phyloP scores from a whole-genome alignment of 2,797 vertebrate species.

The Falco cherrug region DNA sequence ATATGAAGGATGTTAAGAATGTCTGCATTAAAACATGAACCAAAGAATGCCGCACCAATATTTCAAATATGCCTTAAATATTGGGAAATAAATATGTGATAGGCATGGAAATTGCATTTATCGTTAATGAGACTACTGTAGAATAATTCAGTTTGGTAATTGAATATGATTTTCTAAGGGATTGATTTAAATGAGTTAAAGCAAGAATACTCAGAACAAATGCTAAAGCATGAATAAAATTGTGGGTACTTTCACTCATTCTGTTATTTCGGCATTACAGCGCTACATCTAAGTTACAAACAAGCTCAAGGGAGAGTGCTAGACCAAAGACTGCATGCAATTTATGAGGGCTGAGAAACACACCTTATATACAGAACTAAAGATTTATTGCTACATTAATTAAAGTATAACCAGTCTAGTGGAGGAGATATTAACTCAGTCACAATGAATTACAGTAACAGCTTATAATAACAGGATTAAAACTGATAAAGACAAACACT shows the following conservation, averaged over 20 bases:
- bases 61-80: neutral
- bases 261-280: neutral
- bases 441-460: neutral
- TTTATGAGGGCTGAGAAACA: neutral
- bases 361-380: neutral
- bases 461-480: neutral
- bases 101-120: neutral
- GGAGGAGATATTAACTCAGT: neutral
- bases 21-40: neutral
- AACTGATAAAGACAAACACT: neutral
- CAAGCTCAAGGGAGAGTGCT: neutral
- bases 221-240: neutral
- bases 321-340: neutral
- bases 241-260: neutral
- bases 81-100: neutral
- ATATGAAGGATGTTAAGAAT: conserved; percentile 13
- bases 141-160: neutral
- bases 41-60: neutral
- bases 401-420: neutral
- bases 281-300: neutral
- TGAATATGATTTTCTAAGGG: conserved; percentile 1
- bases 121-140: neutral
- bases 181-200: conserved; percentile 10
- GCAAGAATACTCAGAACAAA: neutral
- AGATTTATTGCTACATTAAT: conserved; percentile 17